These are phyloP conservation scores for Leptopilina boulardi DNA, from an alignment of 1,140 invertebrate species.

Conservation along the genomic window DNA sequence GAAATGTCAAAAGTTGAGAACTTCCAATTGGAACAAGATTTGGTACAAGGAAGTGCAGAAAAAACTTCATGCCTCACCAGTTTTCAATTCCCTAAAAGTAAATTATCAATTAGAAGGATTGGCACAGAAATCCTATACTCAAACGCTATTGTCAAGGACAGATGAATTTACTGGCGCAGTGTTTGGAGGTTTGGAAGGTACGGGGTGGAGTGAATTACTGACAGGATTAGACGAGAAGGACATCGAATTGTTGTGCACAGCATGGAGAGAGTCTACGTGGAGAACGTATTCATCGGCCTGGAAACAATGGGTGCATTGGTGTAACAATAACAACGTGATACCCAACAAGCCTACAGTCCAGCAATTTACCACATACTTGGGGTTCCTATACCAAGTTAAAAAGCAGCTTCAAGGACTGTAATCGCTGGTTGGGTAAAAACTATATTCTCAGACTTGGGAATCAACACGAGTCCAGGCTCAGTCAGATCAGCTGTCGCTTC, in stretches of 20 bases:
- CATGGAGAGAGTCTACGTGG: too few relatives aligned
- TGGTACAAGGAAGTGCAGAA: slow-evolving; percentile 54
- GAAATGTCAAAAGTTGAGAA: slow-evolving; percentile 27
- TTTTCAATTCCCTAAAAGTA: slow-evolving; percentile 42
- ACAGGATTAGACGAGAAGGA: background rate
- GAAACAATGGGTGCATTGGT: background rate
- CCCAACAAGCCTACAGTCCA: background rate
- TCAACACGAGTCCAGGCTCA: slow-evolving; percentile 48
- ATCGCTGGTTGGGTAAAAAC: slow-evolving; percentile 55
- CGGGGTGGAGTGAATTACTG: slow-evolving; percentile 55
- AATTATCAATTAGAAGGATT: slow-evolving; percentile 6
- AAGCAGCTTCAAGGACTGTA: slow-evolving; percentile 44
- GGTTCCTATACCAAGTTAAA: background rate
- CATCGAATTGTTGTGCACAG: too few relatives aligned
- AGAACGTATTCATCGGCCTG: slow-evolving; percentile 36
- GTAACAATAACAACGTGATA: background rate
- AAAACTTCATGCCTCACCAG: slow-evolving; percentile 54
- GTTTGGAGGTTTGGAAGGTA: slow-evolving; percentile 63
- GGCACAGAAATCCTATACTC: background rate
- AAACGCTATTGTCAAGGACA: background rate
- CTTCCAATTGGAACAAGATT: slow-evolving; percentile 52
- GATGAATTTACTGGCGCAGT: slow-evolving; percentile 36
- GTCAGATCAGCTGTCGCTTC: slow-evolving; percentile 61
- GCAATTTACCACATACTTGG: background rate
- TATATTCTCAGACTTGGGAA: slow-evolving; percentile 44